These are phyloP conservation scores for Phoeniculus purpureus DNA, from an alignment of 2,797 vertebrate species.

Conservation along the genomic window DNA sequence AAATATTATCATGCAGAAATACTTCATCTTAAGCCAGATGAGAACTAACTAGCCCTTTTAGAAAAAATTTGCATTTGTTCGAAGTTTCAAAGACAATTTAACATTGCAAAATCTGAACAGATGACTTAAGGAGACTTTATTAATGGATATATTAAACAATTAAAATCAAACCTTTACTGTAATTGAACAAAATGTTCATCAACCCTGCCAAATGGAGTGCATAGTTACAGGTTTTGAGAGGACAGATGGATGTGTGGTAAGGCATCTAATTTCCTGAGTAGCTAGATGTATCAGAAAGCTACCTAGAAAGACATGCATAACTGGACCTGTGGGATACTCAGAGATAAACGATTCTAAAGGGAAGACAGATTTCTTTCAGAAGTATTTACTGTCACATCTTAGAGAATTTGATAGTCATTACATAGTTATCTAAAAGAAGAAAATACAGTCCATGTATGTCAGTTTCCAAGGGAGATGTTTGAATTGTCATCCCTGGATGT, in stretches of 20 bases:
- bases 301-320: not conserved
- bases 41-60: conserved; percentile 27
- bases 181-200: conserved; percentile 59
- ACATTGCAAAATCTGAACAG: conserved; percentile 47
- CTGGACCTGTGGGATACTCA: not conserved
- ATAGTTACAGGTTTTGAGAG: not conserved
- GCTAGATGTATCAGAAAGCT: not conserved
- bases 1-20: conserved; percentile 60
- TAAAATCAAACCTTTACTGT: conserved; percentile 57
- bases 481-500: no score
- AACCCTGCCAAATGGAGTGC: conserved; percentile 4
- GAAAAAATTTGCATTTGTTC: conserved; percentile 58
- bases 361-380: not conserved
- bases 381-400: not conserved
- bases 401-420: not conserved
- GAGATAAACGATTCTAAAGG: not conserved
- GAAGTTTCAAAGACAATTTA: conserved; percentile 69
- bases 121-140: conserved; percentile 61
- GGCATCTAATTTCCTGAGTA: not conserved
- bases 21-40: conserved; percentile 58
- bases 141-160: conserved; percentile 70
- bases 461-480: no score
- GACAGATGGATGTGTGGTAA: not conserved
- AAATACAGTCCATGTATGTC: not conserved
- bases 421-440: not conserved